A percentile compares a stretch with the other conserved stretches of the same genome.
These are phyloP conservation scores for Gallinago stenura DNA, from an alignment of 2,797 vertebrate species.

Conservation along the genomic window DNA sequence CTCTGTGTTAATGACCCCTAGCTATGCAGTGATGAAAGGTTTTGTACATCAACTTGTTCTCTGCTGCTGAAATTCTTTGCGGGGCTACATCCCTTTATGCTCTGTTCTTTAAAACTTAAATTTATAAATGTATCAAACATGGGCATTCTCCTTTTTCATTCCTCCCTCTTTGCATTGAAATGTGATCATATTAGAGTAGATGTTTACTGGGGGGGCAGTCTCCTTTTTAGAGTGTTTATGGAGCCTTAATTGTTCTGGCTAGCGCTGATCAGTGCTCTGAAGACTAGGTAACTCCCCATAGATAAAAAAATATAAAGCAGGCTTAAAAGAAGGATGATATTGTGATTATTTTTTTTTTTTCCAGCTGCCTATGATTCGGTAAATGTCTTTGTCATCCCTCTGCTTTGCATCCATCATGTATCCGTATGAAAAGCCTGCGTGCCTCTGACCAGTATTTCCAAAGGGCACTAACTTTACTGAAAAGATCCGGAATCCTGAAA, in stretches of 20 bases:
- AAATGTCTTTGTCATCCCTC: not conserved
- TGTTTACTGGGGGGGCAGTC: conserved; percentile 41
- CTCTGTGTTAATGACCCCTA: conserved; percentile 36
- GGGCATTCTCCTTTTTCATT: not conserved
- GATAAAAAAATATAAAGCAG: not conserved
- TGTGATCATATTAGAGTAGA: not conserved
- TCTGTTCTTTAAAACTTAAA: not conserved
- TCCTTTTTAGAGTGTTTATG: not conserved
- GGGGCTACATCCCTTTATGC: not conserved
- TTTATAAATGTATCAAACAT: not conserved
- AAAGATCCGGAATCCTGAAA: too few relatives aligned
- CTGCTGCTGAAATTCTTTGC: conserved; percentile 24
- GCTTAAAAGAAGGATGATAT: not conserved
- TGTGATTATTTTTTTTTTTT: not conserved
- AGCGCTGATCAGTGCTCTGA: not conserved
- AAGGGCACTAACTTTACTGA: not conserved
- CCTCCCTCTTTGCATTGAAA: not conserved
- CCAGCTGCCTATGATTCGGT: not conserved
- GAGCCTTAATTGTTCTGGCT: conserved; percentile 8
- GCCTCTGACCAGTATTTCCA: not conserved
- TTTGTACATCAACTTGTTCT: not conserved
- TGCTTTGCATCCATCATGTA: not conserved
- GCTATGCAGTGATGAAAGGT: conserved; percentile 22
- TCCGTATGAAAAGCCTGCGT: not conserved
- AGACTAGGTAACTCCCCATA: not conserved